Conservation (phyloP, 2,113 vertebrate genomes). For the Elachura formosa region DNA sequence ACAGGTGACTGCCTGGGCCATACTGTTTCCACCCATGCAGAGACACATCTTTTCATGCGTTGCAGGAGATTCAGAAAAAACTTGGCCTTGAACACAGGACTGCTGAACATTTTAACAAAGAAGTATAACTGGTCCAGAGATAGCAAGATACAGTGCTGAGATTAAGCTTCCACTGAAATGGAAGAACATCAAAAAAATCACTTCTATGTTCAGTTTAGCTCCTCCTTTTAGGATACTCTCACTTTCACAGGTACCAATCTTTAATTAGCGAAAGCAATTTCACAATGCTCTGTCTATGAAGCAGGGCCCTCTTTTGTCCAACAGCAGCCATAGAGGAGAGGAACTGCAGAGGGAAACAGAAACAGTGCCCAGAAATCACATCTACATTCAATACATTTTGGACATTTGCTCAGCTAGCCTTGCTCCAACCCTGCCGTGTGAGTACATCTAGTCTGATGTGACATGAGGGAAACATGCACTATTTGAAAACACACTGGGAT, state of each 20-base stretch:
- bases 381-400: not conserved
- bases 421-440: rapidly evolving
- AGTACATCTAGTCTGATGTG: not conserved
- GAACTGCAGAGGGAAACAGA: not conserved
- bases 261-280: not conserved
- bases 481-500: not conserved
- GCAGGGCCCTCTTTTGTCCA: not conserved
- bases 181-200: not conserved
- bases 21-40: not conserved
- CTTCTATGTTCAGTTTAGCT: not conserved
- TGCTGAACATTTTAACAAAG: not conserved
- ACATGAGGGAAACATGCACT: rapidly evolving
- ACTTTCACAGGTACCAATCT: not conserved
- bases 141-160: not conserved
- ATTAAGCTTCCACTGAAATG: not conserved
- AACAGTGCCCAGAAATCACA: not conserved
- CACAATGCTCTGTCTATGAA: not conserved
- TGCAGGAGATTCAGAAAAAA: not conserved
- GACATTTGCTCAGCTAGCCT: not conserved
- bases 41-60: not conserved
- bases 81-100: not conserved
- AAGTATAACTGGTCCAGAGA: not conserved
- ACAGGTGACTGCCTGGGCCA: not conserved
- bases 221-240: not conserved
- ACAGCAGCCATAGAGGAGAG: not conserved